Base-by-base conservation (phyloP, 2,113 vertebrate genomes). In the Eclectus roratus region DNA sequence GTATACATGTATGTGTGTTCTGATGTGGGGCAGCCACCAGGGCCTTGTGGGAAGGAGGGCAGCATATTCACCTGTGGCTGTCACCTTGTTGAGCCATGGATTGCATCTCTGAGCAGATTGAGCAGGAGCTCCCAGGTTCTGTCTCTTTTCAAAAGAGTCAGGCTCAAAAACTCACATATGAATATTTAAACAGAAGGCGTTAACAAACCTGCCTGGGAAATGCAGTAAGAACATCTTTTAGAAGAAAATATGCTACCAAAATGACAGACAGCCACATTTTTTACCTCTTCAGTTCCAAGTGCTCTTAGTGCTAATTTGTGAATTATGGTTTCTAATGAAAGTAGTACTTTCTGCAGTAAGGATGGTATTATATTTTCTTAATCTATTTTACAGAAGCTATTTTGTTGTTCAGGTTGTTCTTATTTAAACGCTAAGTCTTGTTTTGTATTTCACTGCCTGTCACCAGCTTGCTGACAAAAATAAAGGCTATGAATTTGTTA, bases 401-500 rank as follows among this genome's bases (percentile, higher is more conserved):
- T 91, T 87, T 90, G 61, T 76, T 89, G 46, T 71, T 93, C 20
- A 50, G 73, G 27, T 43, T 94, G 85, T 31, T 94, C 93, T 95
- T 88, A 69, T 96, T 94, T 90, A 96, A 94, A 96, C 92, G 49
- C 94, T 89, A 63, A 83, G 44, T n/a, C 73, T 91, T 96, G 77
- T 66, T 95, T 83, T 93, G 68, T 94, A 68, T 96, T 96, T 91
- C 87, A 55, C 53, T 91, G 81, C 86, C 91, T 96, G 78, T 93
- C 5, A 20, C 77, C 92, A 80, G 94, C 91, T 93, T 94, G 80
- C 79, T 95, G 95, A 96, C 92, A 94, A 87, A 95, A 92, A 80
- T 88, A 97, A 95, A 95, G 97, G 82, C 85, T 96, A 95, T 76
- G 94, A 85, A 97, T 96, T 95, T 94, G 93, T 89, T 95, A 96